A percentile compares a stretch with the other conserved stretches of the same genome.
Conservation (phyloP, 2,888 invertebrate species). For the Dolomedes plantarius region DNA sequence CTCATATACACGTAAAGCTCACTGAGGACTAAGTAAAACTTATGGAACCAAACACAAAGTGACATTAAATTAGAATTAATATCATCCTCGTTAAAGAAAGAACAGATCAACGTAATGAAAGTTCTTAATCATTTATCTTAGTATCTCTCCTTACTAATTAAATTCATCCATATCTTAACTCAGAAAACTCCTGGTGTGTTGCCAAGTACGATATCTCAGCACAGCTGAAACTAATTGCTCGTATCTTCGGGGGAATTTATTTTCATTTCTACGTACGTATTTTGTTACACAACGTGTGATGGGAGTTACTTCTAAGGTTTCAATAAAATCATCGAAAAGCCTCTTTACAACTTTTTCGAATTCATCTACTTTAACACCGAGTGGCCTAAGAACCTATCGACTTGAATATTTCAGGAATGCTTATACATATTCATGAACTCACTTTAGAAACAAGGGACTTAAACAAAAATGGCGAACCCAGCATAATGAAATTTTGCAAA, state of each 20-base stretch:
- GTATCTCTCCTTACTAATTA: too few relatives aligned
- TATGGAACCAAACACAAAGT: too few relatives aligned
- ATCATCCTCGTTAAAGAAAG: too few relatives aligned
- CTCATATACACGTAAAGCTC: too few relatives aligned
- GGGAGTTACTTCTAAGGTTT: background rate
- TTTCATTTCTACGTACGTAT: background rate
- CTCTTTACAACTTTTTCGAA: background rate
- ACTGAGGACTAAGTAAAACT: too few relatives aligned
- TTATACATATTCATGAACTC: conserved; percentile 49
- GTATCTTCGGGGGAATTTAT: background rate
- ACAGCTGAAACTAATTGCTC: background rate
- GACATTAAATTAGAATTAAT: too few relatives aligned
- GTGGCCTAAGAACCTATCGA: background rate
- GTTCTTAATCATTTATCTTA: too few relatives aligned
- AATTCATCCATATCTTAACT: too few relatives aligned
- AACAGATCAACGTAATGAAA: too few relatives aligned
- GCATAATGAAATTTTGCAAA: conserved; percentile 43
- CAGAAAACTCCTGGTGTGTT: background rate
- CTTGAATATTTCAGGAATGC: background rate
- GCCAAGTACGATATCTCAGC: background rate
- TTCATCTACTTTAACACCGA: background rate
- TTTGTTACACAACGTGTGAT: background rate
- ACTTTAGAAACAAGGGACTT: conserved; percentile 17
- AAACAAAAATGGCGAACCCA: conserved; percentile 33
- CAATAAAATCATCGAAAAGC: background rate